Conservation (phyloP, 2,113 vertebrate genomes). For the Ciconia boyciana region DNA sequence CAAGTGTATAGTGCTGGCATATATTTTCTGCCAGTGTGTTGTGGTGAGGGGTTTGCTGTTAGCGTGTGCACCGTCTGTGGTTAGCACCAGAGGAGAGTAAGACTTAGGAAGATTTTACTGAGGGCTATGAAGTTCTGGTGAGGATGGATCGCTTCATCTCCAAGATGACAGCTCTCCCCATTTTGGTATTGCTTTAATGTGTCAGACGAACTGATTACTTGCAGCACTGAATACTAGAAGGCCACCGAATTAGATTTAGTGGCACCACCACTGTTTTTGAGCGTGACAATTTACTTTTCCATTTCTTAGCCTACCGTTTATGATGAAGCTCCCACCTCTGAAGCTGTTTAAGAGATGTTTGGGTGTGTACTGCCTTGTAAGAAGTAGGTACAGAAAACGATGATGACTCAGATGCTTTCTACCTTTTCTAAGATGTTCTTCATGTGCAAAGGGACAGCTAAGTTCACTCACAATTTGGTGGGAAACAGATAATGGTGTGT, state of each 20-base stretch:
- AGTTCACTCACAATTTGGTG: not conserved
- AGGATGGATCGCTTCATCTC: not conserved
- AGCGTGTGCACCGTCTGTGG: fast-evolving
- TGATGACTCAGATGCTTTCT: fast-evolving
- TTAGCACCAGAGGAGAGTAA: not conserved
- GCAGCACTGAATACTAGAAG: not conserved
- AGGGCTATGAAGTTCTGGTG: not conserved
- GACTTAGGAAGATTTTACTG: not conserved
- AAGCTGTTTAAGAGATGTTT: not conserved
- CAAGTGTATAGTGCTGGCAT: fast-evolving
- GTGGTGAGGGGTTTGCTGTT: not conserved
- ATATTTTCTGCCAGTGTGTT: not conserved
- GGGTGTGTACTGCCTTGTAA: not conserved
- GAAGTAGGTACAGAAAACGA: not conserved
- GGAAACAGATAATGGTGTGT: not conserved
- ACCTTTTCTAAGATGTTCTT: not conserved
- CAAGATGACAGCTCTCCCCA: not conserved
- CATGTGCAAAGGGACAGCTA: not conserved
- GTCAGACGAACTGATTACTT: not conserved
- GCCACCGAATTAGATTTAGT: not conserved
- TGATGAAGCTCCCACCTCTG: not conserved
- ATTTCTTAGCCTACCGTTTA: not conserved
- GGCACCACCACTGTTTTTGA: not conserved
- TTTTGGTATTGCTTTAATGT: not conserved
- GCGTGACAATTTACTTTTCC: not conserved